These are phyloP conservation scores for Phyllostomus discolor DNA, from an alignment of 2,113 vertebrate species.

Conservation along the genomic window DNA sequence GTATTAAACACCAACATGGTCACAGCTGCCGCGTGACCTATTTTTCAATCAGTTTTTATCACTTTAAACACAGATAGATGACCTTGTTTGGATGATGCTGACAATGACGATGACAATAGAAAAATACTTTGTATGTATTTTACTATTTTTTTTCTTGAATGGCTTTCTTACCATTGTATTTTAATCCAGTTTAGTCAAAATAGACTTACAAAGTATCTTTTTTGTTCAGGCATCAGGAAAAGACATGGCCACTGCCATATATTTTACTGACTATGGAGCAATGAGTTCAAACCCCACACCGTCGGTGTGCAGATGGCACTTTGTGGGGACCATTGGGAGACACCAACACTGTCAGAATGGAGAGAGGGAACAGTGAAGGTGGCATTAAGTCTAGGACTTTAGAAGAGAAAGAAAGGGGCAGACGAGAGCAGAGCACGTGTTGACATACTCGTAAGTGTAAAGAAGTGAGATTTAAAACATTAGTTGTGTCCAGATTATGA, in stretches of 20 bases:
- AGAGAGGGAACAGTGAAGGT: neutral
- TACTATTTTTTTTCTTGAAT: neutral
- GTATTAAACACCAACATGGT: neutral
- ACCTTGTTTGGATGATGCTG: neutral
- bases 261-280: neutral
- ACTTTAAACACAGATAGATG: neutral
- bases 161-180: neutral
- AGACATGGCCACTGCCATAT: neutral
- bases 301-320: neutral
- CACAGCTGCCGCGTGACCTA: neutral
- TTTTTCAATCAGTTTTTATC: neutral
- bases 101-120: too few relatives aligned
- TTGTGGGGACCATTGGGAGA: accelerated
- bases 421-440: neutral
- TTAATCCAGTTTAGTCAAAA: neutral
- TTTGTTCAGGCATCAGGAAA: neutral
- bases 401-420: neutral
- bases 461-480: neutral
- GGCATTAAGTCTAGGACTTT: neutral
- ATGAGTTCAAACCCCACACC: neutral
- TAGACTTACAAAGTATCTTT: neutral
- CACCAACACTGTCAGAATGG: too few relatives aligned
- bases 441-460: neutral
- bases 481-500: neutral
- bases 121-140: neutral